These are phyloP conservation scores for Pangasius sanitwongsei DNA, from an alignment of 2,797 vertebrate genomes.

Conservation along the genomic window DNA sequence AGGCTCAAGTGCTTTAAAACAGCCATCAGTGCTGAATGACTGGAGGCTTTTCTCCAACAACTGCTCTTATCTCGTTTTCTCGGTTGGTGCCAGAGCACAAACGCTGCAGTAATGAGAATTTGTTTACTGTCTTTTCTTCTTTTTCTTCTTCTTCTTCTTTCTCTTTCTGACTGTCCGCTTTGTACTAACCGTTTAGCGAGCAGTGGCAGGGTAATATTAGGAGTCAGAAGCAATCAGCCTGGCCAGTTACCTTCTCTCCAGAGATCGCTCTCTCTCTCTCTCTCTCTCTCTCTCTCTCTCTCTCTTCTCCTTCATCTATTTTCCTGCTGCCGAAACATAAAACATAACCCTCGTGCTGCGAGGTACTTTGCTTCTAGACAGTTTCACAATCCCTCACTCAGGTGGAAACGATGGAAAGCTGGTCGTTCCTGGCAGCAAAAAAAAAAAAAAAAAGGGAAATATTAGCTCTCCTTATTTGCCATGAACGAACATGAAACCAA, in stretches of 20 bases:
- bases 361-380: conserved; percentile 28
- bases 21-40: not conserved
- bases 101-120: conserved; percentile 22
- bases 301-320: not conserved
- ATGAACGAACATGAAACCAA: conserved; percentile 27
- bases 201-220: conserved; percentile 49
- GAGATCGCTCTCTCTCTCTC: not conserved
- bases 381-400: conserved; percentile 25
- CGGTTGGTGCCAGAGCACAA: conserved; percentile 17
- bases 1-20: not conserved
- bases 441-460: conserved; percentile 11
- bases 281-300: not conserved
- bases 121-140: conserved; percentile 19
- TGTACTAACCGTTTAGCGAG: conserved; percentile 31
- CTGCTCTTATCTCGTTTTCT: not conserved
- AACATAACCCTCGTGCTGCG: not conserved
- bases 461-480: conserved; percentile 34
- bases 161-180: conserved; percentile 16
- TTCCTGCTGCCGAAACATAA: not conserved
- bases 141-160: not conserved
- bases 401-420: not conserved
- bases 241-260: conserved; percentile 26
- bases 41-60: not conserved
- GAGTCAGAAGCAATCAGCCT: conserved; percentile 53
- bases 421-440: not conserved